These are phyloP conservation scores for Cirrhinus mrigala DNA, from an alignment of 2,797 vertebrate species.

Conservation along the genomic window DNA sequence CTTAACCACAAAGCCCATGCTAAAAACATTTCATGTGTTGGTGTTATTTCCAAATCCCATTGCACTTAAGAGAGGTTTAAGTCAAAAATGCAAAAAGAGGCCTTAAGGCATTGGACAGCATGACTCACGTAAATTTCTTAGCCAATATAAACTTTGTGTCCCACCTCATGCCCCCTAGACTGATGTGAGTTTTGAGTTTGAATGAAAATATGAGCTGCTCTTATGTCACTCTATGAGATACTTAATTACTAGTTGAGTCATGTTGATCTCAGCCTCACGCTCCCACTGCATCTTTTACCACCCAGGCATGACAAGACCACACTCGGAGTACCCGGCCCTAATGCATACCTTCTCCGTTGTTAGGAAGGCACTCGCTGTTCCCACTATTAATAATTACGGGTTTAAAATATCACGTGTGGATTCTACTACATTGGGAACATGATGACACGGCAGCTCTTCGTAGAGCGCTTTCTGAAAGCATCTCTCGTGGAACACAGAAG, in stretches of 20 bases:
- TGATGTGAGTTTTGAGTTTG: slow-evolving; percentile 10
- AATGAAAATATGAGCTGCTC: slow-evolving; percentile 21
- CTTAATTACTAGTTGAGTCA: slow-evolving; percentile 55
- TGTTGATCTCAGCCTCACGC: slow-evolving; percentile 44
- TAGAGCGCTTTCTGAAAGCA: slow-evolving; percentile 24
- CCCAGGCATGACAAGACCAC: slow-evolving; percentile 30
- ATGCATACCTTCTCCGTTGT: slow-evolving; percentile 8
- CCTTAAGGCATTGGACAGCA: slow-evolving; percentile 6
- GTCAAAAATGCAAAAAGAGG: neutral
- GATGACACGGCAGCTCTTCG: slow-evolving; percentile 5
- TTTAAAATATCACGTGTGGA: slow-evolving; percentile 28
- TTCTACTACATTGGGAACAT: slow-evolving; percentile 6
- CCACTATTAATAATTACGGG: slow-evolving; percentile 44
- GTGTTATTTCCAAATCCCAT: neutral
- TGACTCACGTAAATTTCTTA: neutral
- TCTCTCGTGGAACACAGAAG: slow-evolving; percentile 17
- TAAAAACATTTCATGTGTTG: neutral
- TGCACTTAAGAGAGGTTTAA: slow-evolving; percentile 6
- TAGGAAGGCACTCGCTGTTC: slow-evolving; percentile 14
- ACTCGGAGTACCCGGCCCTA: slow-evolving; percentile 1
- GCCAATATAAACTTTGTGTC: neutral
- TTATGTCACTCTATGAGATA: slow-evolving; percentile 47
- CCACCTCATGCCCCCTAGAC: neutral
- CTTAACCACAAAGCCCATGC: neutral
- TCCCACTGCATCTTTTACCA: slow-evolving; percentile 49